Conservation (phyloP, 2,797 vertebrate species). For the Poecilia velifera region DNA sequence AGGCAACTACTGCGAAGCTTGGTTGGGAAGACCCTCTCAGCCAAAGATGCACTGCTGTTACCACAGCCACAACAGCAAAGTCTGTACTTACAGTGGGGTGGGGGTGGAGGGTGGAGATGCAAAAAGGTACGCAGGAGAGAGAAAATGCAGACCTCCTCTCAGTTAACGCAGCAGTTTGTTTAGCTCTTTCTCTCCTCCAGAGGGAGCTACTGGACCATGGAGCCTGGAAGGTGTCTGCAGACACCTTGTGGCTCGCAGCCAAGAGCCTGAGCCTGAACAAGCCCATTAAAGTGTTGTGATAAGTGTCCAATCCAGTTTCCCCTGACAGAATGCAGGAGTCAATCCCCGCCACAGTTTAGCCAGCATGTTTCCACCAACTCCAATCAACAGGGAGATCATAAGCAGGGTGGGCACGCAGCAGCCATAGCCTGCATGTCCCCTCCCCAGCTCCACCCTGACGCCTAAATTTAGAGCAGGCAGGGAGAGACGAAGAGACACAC, state of each 20-base stretch:
- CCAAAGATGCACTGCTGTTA: constrained; percentile 74
- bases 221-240: constrained; percentile 42
- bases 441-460: constrained; percentile 50
- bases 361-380: constrained; percentile 73
- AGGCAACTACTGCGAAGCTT: constrained; percentile 64
- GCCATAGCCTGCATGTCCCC: constrained; percentile 59
- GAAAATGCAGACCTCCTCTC: constrained; percentile 56
- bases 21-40: constrained; percentile 67
- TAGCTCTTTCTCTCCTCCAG: constrained; percentile 71
- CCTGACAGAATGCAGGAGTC: constrained; percentile 73
- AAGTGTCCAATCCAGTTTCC: constrained; percentile 77
- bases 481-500: constrained; percentile 47
- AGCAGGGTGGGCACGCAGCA: constrained; percentile 58
- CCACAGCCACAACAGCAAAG: constrained; percentile 69
- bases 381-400: constrained; percentile 71
- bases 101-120: constrained; percentile 56
- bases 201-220: constrained; percentile 71
- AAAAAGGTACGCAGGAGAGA: constrained; percentile 63
- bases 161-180: constrained; percentile 52
- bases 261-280: constrained; percentile 69
- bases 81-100: constrained; percentile 71
- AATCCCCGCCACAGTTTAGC: constrained; percentile 73
- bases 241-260: constrained; percentile 56
- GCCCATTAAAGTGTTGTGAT: constrained; percentile 81
- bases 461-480: constrained; percentile 74